Percentiles rank a stretch among this genome's conserved stretches.
Evolutionary conservation across 1,140 invertebrate species (phyloP).

Genomic region (Amyelois transitella): DNA sequence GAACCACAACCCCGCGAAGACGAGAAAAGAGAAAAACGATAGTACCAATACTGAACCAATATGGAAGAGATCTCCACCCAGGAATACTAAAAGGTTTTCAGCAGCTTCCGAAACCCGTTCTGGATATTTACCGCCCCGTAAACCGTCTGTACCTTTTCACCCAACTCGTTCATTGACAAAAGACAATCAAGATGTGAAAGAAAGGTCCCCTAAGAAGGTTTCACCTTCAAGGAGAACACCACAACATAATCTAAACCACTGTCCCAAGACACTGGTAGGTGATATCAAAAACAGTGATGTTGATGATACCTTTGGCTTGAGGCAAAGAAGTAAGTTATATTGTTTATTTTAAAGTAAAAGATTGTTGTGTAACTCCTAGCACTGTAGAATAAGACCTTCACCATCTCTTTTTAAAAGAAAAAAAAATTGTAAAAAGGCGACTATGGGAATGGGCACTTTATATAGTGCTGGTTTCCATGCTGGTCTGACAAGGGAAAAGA

Average conservation of each 20-base stretch:
- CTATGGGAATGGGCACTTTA: no score
- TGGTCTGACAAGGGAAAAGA: no score
- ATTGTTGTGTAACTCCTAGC: not conserved
- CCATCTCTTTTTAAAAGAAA: no score
- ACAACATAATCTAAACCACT: constrained; percentile 34
- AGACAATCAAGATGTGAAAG: constrained; percentile 19
- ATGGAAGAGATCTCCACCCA: constrained; percentile 23
- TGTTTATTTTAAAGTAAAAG: not conserved
- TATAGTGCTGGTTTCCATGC: no score
- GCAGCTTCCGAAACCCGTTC: constrained; percentile 23
- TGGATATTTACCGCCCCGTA: constrained; percentile 16
- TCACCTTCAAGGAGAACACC: constrained; percentile 25
- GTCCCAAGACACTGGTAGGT: constrained; percentile 36
- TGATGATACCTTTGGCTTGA: constrained; percentile 34
- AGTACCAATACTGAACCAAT: constrained; percentile 13
- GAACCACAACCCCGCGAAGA: constrained; percentile 37
- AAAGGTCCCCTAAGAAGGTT: constrained; percentile 15
- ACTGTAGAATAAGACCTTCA: no score
- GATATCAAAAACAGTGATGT: constrained; percentile 24
- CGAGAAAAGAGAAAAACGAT: constrained; percentile 42
- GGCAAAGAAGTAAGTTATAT: constrained; percentile 42
- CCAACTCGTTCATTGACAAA: constrained; percentile 16
- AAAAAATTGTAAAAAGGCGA: no score
- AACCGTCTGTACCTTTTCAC: constrained; percentile 21
- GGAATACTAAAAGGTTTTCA: constrained; percentile 28